phyloP scores from a whole-genome alignment of 2,888 invertebrate species.

The Sesamia inferens region DNA sequence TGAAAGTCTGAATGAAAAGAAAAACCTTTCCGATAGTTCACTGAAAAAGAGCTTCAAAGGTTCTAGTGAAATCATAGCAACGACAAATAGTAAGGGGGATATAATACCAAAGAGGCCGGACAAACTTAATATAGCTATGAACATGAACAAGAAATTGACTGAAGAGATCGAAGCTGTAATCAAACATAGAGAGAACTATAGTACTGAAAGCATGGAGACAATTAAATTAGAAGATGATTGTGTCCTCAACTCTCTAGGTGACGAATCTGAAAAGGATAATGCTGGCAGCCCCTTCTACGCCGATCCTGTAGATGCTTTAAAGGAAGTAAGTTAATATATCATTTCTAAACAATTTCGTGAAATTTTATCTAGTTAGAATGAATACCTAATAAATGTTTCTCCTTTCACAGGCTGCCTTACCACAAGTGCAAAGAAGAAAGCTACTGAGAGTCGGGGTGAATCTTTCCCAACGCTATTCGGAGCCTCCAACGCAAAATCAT shows the following conservation, averaged over 20 bases:
- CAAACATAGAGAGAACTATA: conserved; percentile 81
- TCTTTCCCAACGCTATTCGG: conserved; percentile 91
- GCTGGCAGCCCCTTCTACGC: conserved; percentile 97
- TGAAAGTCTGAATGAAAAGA: conserved; percentile 85
- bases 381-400: conserved; percentile 2
- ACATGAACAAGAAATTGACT: conserved; percentile 87
- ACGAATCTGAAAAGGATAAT: conserved; percentile 89
- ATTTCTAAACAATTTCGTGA: not conserved
- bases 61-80: conserved; percentile 86
- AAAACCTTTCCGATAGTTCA: conserved; percentile 80
- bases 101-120: conserved; percentile 87
- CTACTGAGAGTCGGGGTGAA: conserved; percentile 82
- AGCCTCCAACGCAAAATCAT: conserved; percentile 89
- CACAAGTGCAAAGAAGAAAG: conserved; percentile 86
- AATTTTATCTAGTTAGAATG: not conserved
- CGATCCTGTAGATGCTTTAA: conserved; percentile 96
- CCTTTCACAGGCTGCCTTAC: conserved; percentile 78
- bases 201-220: conserved; percentile 87
- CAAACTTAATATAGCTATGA: conserved; percentile 85
- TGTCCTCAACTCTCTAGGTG: conserved; percentile 74
- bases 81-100: conserved; percentile 88
- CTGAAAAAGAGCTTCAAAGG: conserved; percentile 83
- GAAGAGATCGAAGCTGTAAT: conserved; percentile 87
- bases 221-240: conserved; percentile 85
- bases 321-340: conserved; percentile 82